These are phyloP conservation scores for Trachelus iudaicus DNA, from an alignment of 2,888 invertebrate species.

Conservation along the genomic window DNA sequence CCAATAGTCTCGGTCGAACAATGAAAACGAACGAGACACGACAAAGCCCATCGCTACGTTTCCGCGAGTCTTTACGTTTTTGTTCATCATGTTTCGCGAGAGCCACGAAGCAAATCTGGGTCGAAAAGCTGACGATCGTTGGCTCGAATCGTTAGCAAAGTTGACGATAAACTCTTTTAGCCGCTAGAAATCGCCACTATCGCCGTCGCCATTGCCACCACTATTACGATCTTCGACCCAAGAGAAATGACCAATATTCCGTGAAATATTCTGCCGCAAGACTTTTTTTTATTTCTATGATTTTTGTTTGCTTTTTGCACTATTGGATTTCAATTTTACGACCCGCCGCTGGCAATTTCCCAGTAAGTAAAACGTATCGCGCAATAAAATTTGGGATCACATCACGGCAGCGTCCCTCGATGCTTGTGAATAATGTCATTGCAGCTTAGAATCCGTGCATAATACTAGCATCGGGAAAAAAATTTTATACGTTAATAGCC, in stretches of 20 bases:
- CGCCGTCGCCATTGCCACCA: not conserved
- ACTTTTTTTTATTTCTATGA: constrained; percentile 32
- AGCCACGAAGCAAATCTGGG: constrained; percentile 25
- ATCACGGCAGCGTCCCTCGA: constrained; percentile 24
- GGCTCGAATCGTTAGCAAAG: constrained; percentile 21
- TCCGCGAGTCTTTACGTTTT: not conserved
- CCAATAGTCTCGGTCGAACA: not conserved
- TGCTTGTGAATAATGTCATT: not conserved
- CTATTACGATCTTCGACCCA: constrained; percentile 1
- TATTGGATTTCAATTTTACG: constrained; percentile 53
- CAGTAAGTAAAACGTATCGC: constrained; percentile 48
- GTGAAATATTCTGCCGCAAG: constrained; percentile 35
- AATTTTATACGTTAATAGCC: not conserved
- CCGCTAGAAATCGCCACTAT: not conserved
- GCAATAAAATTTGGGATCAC: constrained; percentile 46
- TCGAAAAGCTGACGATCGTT: constrained; percentile 29
- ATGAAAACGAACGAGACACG: not conserved
- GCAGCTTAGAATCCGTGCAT: not conserved
- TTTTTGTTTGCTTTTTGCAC: constrained; percentile 24
- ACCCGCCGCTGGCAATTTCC: constrained; percentile 45
- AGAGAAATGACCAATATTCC: constrained; percentile 41
- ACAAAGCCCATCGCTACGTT: not conserved
- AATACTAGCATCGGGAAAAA: not conserved
- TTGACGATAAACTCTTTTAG: constrained; percentile 32
- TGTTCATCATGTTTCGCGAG: constrained; percentile 15